Percentiles rank a stretch among this genome's conserved stretches.
phyloP scores from a whole-genome alignment of 2,113 vertebrate species.

The Macaca fascicularis region DNA sequence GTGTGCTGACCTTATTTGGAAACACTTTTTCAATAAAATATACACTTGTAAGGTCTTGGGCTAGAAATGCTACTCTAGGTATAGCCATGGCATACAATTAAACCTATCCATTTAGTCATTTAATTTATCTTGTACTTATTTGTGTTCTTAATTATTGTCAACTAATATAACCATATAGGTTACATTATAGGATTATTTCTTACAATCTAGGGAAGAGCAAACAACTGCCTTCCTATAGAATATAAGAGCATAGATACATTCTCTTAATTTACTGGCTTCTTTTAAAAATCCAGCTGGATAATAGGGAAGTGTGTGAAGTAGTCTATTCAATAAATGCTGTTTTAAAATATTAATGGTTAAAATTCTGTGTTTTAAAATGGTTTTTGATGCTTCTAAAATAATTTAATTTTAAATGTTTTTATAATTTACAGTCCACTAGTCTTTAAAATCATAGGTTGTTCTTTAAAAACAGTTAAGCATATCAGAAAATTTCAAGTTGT shows the following conservation, averaged over 20 bases:
- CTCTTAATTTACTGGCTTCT: neutral
- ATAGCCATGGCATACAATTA: neutral
- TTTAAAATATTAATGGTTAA: conserved; percentile 23
- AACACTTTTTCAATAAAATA: neutral
- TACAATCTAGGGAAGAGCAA: neutral
- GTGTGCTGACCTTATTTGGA: neutral
- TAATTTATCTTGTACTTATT: neutral
- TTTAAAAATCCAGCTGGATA: neutral
- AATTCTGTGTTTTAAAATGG: neutral
- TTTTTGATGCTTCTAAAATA: conserved; percentile 4
- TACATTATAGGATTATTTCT: neutral
- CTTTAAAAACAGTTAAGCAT: neutral
- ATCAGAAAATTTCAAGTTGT: neutral
- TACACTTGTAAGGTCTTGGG: neutral
- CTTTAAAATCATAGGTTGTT: neutral
- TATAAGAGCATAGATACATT: neutral
- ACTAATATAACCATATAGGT: neutral
- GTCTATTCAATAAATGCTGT: neutral
- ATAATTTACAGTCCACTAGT: neutral
- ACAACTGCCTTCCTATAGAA: neutral
- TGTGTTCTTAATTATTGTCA: neutral
- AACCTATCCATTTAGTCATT: neutral
- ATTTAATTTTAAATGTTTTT: neutral
- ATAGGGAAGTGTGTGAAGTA: neutral
- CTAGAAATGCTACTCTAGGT: neutral